Percentiles rank a stretch among this genome's conserved stretches.
Evolutionary conservation across 2,797 vertebrate genomes (phyloP).

Genomic region (Oreochromis grahami): DNA sequence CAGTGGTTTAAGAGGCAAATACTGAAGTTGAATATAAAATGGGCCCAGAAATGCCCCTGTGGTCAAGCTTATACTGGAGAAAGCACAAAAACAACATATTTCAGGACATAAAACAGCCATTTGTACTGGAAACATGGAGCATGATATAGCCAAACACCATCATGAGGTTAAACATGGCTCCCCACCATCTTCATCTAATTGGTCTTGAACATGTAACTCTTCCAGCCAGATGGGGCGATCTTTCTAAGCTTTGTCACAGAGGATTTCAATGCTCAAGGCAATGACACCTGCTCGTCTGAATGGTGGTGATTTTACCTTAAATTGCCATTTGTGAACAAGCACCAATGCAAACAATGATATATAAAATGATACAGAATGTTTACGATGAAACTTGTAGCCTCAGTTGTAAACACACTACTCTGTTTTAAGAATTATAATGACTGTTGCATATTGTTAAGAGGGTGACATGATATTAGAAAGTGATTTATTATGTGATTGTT

Average conservation of each 20-base stretch:
- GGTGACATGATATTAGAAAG: not conserved
- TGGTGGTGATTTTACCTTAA: not conserved
- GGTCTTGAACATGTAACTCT: not conserved
- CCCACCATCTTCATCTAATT: not conserved
- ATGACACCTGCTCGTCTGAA: too few species aligned
- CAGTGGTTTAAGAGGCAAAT: not conserved
- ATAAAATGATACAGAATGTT: not conserved
- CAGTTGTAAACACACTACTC: not conserved
- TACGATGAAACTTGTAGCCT: fast-evolving
- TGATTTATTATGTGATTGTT: not conserved
- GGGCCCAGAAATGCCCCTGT: not conserved
- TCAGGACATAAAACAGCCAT: not conserved
- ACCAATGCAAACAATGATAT: not conserved
- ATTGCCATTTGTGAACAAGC: not conserved
- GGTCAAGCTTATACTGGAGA: not conserved
- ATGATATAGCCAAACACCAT: not conserved
- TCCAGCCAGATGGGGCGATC: not conserved
- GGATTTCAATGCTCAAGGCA: not conserved
- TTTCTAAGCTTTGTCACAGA: not conserved
- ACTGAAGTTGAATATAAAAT: not conserved
- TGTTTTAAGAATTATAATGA: not conserved
- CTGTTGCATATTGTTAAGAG: not conserved
- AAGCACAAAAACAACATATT: not conserved
- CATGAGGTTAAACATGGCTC: not conserved
- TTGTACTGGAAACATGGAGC: not conserved